Evolutionary conservation across 2,113 vertebrate genomes (phyloP).

Genomic region (Piaya cayana): DNA sequence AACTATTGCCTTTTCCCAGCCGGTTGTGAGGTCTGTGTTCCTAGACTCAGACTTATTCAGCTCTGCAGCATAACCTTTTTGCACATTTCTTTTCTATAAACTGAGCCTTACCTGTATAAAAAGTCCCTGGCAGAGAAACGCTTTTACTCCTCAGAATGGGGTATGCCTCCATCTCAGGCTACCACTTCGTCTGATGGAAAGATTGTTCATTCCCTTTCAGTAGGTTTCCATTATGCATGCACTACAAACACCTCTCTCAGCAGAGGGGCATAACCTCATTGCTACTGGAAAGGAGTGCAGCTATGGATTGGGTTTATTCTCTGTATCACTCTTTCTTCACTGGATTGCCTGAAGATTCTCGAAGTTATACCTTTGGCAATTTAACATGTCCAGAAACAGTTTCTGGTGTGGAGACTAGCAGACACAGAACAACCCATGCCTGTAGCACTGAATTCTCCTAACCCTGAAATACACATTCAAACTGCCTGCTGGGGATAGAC

Average conservation of each 20-base stretch:
- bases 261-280: background rate
- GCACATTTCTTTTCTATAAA: background rate
- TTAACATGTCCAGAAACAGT: background rate
- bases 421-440: background rate
- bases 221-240: accelerated
- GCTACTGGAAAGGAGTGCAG: background rate
- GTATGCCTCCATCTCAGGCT: background rate
- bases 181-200: background rate
- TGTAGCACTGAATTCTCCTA: accelerated
- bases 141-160: background rate
- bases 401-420: background rate
- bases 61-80: background rate
- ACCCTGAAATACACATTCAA: background rate
- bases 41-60: background rate
- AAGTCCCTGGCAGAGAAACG: background rate
- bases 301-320: background rate
- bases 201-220: background rate
- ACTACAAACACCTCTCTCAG: background rate
- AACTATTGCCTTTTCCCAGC: background rate
- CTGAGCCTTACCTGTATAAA: background rate
- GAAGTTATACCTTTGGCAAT: background rate
- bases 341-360: background rate
- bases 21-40: background rate
- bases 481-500: background rate
- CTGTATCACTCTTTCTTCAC: background rate